These are phyloP conservation scores for Dicerorhinus sumatrensis DNA, from an alignment of 2,113 vertebrate genomes.

Conservation along the genomic window DNA sequence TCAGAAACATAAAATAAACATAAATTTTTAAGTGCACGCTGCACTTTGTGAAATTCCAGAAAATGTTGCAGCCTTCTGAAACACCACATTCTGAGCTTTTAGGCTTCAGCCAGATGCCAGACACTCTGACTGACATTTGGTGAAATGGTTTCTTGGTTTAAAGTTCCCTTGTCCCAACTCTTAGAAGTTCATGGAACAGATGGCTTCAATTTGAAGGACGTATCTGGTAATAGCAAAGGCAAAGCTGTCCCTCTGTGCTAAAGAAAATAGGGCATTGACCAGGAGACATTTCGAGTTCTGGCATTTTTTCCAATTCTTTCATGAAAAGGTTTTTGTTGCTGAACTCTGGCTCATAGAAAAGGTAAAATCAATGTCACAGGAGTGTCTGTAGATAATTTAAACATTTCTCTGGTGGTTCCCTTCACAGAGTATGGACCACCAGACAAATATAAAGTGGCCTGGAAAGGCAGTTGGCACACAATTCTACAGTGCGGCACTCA, in stretches of 20 bases:
- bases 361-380: conserved; percentile 24
- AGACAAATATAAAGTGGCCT: neutral
- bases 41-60: neutral
- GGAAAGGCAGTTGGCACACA: neutral
- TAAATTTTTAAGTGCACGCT: neutral
- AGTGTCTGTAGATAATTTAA: conserved; percentile 29
- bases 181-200: conserved; percentile 74
- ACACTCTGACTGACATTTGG: conserved; percentile 70
- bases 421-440: neutral
- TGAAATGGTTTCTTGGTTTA: conserved; percentile 77
- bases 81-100: neutral
- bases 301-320: neutral
- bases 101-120: conserved; percentile 58
- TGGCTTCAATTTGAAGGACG: conserved; percentile 73
- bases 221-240: conserved; percentile 71
- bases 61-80: conserved; percentile 6
- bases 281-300: conserved; percentile 54
- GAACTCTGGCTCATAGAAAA: conserved; percentile 24
- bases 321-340: conserved; percentile 58
- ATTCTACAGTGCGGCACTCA: neutral
- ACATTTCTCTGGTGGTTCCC: neutral
- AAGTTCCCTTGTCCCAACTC: conserved; percentile 69
- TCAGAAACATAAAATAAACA: neutral
- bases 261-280: conserved; percentile 57
- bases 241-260: conserved; percentile 62